Evolutionary conservation across 2,888 invertebrate genomes (phyloP).

Genomic region (Steromphala cineraria): DNA sequence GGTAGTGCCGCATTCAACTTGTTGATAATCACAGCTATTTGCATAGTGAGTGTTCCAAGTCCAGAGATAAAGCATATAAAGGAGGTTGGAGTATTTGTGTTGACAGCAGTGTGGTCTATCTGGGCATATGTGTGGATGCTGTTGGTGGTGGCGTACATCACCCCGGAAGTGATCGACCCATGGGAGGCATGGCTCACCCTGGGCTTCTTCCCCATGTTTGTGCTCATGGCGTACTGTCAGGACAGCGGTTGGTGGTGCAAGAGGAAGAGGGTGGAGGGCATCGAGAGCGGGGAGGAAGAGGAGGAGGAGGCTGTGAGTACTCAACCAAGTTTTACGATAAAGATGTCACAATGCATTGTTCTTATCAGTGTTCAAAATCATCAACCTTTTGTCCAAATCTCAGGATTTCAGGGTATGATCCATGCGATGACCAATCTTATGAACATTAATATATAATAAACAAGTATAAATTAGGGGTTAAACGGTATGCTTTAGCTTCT

Average conservation of each 20-base stretch:
- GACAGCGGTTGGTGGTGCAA: conserved; percentile 68
- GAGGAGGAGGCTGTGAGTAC: neutral
- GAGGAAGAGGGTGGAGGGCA: conserved; percentile 47
- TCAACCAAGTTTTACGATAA: no score
- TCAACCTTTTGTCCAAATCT: no score
- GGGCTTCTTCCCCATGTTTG: conserved; percentile 68
- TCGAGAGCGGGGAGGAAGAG: conserved; percentile 34
- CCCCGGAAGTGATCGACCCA: conserved; percentile 62
- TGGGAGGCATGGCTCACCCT: conserved; percentile 73
- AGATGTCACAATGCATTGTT: no score
- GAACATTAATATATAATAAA: no score
- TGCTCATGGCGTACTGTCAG: conserved; percentile 68
- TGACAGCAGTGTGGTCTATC: conserved; percentile 70
- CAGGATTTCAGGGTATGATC: no score
- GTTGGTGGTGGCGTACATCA: conserved; percentile 60
- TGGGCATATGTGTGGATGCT: conserved; percentile 74
- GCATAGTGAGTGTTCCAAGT: conserved; percentile 63
- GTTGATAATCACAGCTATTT: conserved; percentile 71
- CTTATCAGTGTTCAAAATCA: no score
- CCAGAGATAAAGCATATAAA: conserved; percentile 59
- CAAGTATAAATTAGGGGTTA: no score
- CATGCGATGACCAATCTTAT: no score
- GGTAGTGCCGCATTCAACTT: conserved; percentile 73
- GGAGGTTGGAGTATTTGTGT: conserved; percentile 69
- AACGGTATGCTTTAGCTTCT: no score